Conservation (phyloP, 2,888 invertebrate genomes). For the Synanthedon formicaeformis region DNA sequence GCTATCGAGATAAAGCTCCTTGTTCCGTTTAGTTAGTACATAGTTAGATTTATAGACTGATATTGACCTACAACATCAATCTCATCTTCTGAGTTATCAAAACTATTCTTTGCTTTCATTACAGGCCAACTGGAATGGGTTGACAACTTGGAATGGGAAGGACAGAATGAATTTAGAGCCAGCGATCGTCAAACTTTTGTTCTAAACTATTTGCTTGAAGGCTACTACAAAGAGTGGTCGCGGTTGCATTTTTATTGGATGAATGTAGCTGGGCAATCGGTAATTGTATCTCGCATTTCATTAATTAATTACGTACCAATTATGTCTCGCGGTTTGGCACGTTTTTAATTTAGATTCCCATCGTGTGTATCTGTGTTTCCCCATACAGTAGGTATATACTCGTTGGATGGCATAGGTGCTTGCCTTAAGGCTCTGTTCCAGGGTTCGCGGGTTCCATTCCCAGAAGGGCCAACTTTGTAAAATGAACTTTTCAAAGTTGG, state of each 20-base stretch:
- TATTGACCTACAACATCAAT: background rate
- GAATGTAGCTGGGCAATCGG: slow-evolving; percentile 83
- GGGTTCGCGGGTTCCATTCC: no score
- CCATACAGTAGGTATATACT: no score
- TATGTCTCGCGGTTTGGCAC: no score
- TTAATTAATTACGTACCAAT: no score
- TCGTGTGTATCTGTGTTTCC: no score
- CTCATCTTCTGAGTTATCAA: no score
- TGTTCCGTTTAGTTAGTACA: background rate
- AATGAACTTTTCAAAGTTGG: no score
- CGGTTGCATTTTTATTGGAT: slow-evolving; percentile 82
- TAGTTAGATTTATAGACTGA: background rate
- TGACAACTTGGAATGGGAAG: slow-evolving; percentile 74
- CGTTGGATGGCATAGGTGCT: no score
- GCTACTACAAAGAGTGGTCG: slow-evolving; percentile 75
- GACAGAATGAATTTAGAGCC: slow-evolving; percentile 67
- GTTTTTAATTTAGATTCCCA: no score
- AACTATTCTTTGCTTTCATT: background rate
- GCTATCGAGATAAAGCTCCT: no score
- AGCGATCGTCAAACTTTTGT: slow-evolving; percentile 67
- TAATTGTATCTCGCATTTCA: slow-evolving; percentile 32
- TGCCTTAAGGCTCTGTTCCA: no score
- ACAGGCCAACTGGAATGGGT: slow-evolving; percentile 82
- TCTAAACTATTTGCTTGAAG: slow-evolving; percentile 73
- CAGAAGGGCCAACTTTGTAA: no score